Evolutionary conservation across 2,797 vertebrate species (phyloP).

Genomic region (Chloroceryle inda): DNA sequence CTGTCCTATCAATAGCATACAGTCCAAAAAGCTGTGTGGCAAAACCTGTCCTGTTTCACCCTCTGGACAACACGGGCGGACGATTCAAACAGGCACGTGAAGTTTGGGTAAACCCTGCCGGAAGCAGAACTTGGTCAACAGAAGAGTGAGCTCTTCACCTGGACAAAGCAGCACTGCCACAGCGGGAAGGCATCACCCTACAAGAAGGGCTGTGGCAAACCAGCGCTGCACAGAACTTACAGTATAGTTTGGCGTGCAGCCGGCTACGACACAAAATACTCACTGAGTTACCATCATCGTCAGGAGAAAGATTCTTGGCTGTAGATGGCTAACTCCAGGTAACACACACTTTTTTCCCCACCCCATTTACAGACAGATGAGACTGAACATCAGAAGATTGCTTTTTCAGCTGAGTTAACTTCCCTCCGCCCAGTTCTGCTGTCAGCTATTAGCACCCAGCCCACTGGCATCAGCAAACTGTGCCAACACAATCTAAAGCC

Average conservation of each 20-base stretch:
- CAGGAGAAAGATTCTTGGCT: background rate
- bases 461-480: accelerated
- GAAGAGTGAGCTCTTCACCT: background rate
- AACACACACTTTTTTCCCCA: background rate
- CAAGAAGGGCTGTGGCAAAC: background rate
- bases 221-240: background rate
- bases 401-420: background rate
- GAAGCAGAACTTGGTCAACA: background rate
- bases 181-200: background rate
- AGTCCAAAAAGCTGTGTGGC: accelerated
- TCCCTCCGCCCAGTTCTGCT: background rate
- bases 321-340: background rate
- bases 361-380: background rate
- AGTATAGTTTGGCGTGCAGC: accelerated
- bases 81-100: accelerated
- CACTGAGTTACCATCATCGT: background rate
- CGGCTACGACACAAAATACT: background rate
- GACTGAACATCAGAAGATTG: background rate
- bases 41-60: background rate
- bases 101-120: background rate
- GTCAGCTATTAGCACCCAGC: background rate
- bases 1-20: background rate
- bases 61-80: background rate
- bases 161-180: background rate
- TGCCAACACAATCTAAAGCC: background rate